A percentile compares a stretch with the other conserved stretches of the same genome.
These are phyloP conservation scores for Plectropomus leopardus DNA, from an alignment of 2,113 vertebrate genomes.

Conservation along the genomic window DNA sequence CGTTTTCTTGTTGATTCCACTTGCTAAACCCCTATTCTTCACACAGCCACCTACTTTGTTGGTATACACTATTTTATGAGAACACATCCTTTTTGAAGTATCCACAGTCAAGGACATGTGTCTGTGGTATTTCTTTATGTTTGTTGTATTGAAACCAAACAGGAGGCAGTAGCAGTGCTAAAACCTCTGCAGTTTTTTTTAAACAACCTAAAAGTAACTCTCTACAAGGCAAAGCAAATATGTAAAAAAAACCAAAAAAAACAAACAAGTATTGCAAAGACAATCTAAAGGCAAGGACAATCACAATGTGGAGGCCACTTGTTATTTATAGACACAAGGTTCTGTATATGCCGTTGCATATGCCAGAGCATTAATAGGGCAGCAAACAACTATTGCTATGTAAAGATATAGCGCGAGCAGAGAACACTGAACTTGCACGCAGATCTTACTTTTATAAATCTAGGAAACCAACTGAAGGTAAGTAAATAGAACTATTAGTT, in stretches of 20 bases:
- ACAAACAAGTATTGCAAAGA: neutral
- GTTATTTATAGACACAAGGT: neutral
- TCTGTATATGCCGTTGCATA: no score
- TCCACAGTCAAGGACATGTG: neutral
- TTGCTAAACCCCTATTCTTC: neutral
- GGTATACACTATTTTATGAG: neutral
- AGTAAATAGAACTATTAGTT: no score
- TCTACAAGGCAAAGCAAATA: neutral
- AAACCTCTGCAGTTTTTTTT: neutral
- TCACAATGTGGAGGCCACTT: neutral
- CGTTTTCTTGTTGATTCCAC: no score
- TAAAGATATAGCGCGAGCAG: no score
- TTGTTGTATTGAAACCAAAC: neutral
- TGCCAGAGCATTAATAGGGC: no score
- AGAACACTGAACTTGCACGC: no score
- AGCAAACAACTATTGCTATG: no score
- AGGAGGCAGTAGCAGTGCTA: neutral
- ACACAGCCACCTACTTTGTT: neutral
- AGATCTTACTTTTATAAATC: no score
- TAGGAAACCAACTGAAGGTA: no score
- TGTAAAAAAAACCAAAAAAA: no score
- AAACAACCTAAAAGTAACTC: neutral
- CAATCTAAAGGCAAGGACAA: neutral
- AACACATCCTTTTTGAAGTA: neutral
- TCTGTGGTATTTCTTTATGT: neutral